phyloP scores from a whole-genome alignment of 1,140 invertebrate species.

The Heterodera schachtii region DNA sequence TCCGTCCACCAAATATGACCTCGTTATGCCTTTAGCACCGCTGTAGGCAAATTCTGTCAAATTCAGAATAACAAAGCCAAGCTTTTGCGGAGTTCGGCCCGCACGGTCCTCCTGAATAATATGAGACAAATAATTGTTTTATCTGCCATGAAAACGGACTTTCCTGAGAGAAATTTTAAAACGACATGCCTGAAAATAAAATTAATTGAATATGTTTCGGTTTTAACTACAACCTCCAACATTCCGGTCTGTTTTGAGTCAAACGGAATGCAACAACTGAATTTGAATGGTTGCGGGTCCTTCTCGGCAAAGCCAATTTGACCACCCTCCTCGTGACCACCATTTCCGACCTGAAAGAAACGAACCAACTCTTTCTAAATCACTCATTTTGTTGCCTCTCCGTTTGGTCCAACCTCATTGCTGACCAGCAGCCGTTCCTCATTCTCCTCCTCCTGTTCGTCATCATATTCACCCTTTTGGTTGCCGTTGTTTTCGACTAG shows the following conservation, averaged over 20 bases:
- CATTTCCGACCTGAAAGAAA: background rate
- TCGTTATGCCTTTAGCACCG: constrained; percentile 75
- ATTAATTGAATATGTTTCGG: background rate
- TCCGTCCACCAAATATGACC: constrained; percentile 87
- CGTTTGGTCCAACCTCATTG: background rate
- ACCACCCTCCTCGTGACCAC: background rate
- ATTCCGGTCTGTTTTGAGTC: constrained; percentile 85
- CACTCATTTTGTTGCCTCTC: background rate
- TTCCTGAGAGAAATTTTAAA: constrained; percentile 90
- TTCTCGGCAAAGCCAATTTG: constrained; percentile 20
- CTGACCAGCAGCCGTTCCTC: background rate
- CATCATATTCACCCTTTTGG: background rate
- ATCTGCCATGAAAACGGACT: constrained; percentile 70
- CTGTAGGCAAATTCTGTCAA: constrained; percentile 92
- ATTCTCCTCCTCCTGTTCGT: background rate
- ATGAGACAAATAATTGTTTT: background rate
- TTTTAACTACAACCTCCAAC: constrained; percentile 72
- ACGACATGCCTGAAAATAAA: constrained; percentile 73
- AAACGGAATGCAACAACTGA: constrained; percentile 93
- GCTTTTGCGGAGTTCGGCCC: constrained; percentile 86
- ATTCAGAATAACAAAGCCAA: constrained; percentile 94
- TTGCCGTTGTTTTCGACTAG: background rate
- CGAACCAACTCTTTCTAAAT: background rate
- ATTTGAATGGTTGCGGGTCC: constrained; percentile 76
- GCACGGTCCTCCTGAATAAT: constrained; percentile 77